Conservation (phyloP, 2,888 invertebrate species). For the Ectropis crepuscularia region DNA sequence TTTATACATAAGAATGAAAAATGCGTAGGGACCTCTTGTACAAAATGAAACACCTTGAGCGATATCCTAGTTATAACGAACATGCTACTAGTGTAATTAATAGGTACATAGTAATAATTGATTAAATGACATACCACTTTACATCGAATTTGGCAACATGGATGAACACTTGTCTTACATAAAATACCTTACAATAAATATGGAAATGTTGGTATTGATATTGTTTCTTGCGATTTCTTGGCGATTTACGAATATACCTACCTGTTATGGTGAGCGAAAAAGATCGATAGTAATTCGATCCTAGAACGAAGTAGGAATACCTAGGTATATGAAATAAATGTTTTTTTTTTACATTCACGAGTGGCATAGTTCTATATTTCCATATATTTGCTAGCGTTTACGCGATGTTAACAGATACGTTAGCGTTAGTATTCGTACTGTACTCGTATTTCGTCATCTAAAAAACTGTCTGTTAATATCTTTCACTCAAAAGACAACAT, state of each 20-base stretch:
- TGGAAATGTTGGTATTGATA: conserved; percentile 46
- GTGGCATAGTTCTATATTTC: too few relatives aligned
- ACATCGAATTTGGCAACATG: conserved; percentile 82
- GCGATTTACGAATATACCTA: conserved; percentile 25
- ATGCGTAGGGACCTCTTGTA: conserved; percentile 72
- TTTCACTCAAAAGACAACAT: conserved; percentile 23
- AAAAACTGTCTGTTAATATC: conserved; percentile 28
- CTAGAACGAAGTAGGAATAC: too few relatives aligned
- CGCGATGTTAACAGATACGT: neutral
- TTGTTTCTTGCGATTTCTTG: conserved; percentile 38
- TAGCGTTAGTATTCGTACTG: neutral
- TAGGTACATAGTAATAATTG: conserved; percentile 64
- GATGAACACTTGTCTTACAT: conserved; percentile 75
- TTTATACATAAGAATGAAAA: conserved; percentile 51
- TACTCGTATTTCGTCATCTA: neutral
- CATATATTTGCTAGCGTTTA: too few relatives aligned
- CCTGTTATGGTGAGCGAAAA: conserved; percentile 27
- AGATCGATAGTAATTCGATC: neutral
- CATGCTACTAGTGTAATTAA: conserved; percentile 64
- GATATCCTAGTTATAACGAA: conserved; percentile 78
- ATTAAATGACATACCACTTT: conserved; percentile 74
- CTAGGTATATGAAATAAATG: too few relatives aligned
- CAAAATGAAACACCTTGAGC: conserved; percentile 79
- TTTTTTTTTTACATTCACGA: too few relatives aligned
- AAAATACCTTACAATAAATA: conserved; percentile 50